These are phyloP conservation scores for Brachypteracias leptosomus DNA, from an alignment of 2,113 vertebrate species.

Conservation along the genomic window DNA sequence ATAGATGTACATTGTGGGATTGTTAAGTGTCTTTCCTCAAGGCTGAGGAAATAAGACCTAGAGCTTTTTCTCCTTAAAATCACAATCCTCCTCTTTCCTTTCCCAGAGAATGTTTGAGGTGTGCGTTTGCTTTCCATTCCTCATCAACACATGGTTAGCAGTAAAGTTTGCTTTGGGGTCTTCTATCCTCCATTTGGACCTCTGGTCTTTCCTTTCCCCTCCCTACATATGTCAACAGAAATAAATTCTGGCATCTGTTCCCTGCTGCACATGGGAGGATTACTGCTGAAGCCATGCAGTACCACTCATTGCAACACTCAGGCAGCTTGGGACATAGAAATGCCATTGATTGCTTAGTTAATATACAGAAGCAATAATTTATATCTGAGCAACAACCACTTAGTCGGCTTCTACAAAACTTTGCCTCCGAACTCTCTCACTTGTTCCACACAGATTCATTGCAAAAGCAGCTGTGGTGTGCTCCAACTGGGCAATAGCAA, in stretches of 20 bases:
- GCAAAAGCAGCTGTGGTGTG: neutral
- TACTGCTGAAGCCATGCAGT: neutral
- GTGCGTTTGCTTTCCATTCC: neutral
- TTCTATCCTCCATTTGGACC: neutral
- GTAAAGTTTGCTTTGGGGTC: neutral
- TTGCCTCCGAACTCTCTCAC: neutral
- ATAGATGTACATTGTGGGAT: neutral
- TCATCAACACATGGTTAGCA: neutral
- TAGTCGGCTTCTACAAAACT: neutral
- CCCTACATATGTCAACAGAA: neutral
- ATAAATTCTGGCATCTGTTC: neutral
- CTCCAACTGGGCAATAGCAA: neutral
- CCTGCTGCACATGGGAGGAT: neutral
- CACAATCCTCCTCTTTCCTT: neutral
- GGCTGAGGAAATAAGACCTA: neutral
- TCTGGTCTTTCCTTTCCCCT: neutral
- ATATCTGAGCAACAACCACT: neutral
- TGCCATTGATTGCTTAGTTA: fast-evolving
- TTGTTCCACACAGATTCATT: neutral
- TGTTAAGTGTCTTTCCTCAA: neutral
- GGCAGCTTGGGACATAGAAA: neutral
- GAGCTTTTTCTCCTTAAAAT: neutral
- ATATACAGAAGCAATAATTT: neutral
- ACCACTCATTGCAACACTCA: neutral
- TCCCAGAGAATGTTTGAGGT: neutral